Base-by-base conservation (phyloP, 2,888 invertebrate genomes). In the Oligia fasciuncula region DNA sequence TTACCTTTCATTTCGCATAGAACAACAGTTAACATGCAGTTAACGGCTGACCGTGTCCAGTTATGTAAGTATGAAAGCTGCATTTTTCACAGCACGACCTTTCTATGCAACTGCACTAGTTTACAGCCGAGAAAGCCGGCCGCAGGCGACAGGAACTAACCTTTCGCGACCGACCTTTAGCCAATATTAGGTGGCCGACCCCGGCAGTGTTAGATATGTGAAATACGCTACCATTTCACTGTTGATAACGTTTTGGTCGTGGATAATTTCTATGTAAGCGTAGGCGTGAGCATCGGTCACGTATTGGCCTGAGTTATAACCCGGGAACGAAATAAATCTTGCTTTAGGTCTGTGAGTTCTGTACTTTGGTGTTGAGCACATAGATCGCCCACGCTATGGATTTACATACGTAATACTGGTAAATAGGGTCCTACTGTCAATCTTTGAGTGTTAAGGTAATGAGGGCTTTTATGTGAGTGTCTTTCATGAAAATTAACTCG, bases 241-340 rank as follows among this genome's bases (percentile, higher is more conserved):
- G 87, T 92, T 92, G 93, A 93, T 94, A 93, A 92, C 90, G 91
- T 86, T 87, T 87, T 79, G 90, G 90, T 91, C 90, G 89, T 91
- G 93, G 92, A 93, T 93, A 92, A 92, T 93, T 91, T 91, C 91
- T 90, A 89, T 88, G 88, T 90, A 80, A 90, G 86, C 83, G 94
- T 95, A 93, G 95, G 95, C 96, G 96, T 96, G 96, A 95, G 93
- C 93, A 95, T 95, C 94, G 95, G 95, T 96, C 96, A 96, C 95
- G 96, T 96, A 95, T 95, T 94, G 93, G 92, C 92, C 93, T 94
- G 93, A 96, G 95, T 95, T 96, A 96, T 95, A 93, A 94, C 93
- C 94, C 90, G 90, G 93, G 94, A 93, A 94, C 89, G 90, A 93
- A 94, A 95, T 96, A 95, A 96, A 96, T 96, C 94, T 93, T 90